These are phyloP conservation scores for Diachasma alloeum DNA, from an alignment of 1,140 invertebrate genomes.

Conservation along the genomic window DNA sequence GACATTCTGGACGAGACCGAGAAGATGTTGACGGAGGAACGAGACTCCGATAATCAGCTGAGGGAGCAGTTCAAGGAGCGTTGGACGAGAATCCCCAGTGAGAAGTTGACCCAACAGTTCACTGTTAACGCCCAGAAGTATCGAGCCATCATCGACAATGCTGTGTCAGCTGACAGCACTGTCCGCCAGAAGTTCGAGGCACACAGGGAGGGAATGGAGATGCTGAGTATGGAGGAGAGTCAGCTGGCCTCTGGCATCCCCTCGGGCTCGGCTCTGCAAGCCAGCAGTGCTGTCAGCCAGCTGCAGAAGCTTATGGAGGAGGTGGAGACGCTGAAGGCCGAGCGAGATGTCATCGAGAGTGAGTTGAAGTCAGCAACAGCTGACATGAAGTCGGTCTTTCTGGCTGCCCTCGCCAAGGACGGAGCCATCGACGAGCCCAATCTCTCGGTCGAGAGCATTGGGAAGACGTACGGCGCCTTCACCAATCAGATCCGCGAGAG, in stretches of 20 bases:
- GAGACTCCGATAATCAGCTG: conserved; percentile 87
- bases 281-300: conserved; percentile 71
- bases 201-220: conserved; percentile 82
- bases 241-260: conserved; percentile 75
- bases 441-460: conserved; percentile 80
- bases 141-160: conserved; percentile 90
- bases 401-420: conserved; percentile 81
- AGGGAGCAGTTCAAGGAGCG: conserved; percentile 88
- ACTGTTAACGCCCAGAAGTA: conserved; percentile 89
- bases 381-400: conserved; percentile 88
- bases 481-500: conserved; percentile 83
- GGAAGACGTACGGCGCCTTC: conserved; percentile 81
- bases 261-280: conserved; percentile 65
- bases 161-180: conserved; percentile 71
- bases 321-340: conserved; percentile 87
- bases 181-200: conserved; percentile 88
- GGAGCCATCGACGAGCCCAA: conserved; percentile 88
- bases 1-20: conserved; percentile 96
- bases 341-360: conserved; percentile 87
- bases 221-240: conserved; percentile 79
- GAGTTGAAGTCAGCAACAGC: conserved; percentile 84
- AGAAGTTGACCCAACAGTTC: conserved; percentile 89
- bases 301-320: conserved; percentile 84
- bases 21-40: conserved; percentile 90
- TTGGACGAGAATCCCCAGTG: conserved; percentile 91